Evolutionary conservation across 2,888 invertebrate genomes (phyloP).

Genomic region (Poecilus cupreus): DNA sequence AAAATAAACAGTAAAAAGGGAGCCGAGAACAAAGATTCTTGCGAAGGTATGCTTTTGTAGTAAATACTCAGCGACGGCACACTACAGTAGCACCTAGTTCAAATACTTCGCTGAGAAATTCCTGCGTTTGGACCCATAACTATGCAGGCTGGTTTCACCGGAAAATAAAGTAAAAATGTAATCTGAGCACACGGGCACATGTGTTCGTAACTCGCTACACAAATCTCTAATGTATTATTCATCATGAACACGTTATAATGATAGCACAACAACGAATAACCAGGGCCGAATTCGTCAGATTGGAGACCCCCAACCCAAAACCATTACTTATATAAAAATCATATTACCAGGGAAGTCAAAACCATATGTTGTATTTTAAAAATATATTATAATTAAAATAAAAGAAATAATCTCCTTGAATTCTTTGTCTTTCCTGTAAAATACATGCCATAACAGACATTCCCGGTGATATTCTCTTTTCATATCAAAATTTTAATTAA

Average conservation of each 20-base stretch:
- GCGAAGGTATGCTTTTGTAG: conserved; percentile 24
- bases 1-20: not conserved
- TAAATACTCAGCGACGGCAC: not conserved
- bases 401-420: no score
- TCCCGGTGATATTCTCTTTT: no score
- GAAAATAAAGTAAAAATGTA: conserved; percentile 20
- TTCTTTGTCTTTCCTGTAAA: no score
- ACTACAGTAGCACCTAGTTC: not conserved
- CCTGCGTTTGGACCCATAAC: conserved; percentile 29
- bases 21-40: not conserved
- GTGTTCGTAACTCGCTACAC: not conserved
- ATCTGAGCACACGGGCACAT: not conserved
- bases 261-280: conserved; percentile 7
- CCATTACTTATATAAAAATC: no score
- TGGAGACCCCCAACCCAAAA: no score
- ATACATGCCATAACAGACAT: no score
- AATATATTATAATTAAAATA: no score
- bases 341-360: no score
- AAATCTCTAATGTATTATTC: conserved; percentile 4
- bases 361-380: no score
- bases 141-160: conserved; percentile 12
- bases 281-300: no score
- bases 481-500: no score
- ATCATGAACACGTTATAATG: conserved; percentile 5
- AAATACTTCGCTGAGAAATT: conserved; percentile 7